Evolutionary conservation across 2,113 vertebrate genomes (phyloP).

Genomic region (Nicator chloris): DNA sequence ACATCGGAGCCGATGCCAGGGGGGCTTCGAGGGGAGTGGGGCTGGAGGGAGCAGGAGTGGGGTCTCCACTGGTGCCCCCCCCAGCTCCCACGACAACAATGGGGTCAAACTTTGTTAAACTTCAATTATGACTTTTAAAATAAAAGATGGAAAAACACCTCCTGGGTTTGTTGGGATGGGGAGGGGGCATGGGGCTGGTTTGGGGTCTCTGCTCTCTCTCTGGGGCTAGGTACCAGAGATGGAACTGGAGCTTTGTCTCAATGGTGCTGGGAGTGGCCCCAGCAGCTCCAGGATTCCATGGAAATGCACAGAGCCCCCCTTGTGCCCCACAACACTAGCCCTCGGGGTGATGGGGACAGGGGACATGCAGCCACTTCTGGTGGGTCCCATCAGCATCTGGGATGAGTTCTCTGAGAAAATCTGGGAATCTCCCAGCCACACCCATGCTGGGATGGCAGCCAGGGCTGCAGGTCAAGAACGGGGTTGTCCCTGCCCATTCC

Average conservation of each 20-base stretch:
- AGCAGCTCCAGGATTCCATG: neutral
- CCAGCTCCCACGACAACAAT: neutral
- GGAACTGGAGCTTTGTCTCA: neutral
- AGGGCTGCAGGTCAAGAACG: neutral
- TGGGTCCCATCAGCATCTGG: neutral
- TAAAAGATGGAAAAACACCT: slow-evolving; percentile 57
- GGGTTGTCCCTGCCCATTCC: neutral
- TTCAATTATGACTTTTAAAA: slow-evolving; percentile 79
- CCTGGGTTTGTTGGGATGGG: neutral
- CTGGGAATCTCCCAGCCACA: neutral
- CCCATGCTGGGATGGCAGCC: fast-evolving
- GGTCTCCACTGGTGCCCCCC: neutral
- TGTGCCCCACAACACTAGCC: neutral
- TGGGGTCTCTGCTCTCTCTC: neutral
- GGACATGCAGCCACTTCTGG: fast-evolving
- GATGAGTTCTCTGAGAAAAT: neutral
- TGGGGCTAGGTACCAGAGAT: fast-evolving
- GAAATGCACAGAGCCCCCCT: neutral
- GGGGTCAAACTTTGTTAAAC: slow-evolving; percentile 71
- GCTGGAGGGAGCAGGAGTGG: neutral
- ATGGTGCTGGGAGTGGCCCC: neutral
- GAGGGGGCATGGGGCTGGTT: neutral
- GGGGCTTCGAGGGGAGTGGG: neutral
- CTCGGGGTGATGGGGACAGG: neutral
- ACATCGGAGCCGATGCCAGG: neutral